These are phyloP conservation scores for Thymallus thymallus DNA, from an alignment of 2,113 vertebrate species.

Conservation along the genomic window DNA sequence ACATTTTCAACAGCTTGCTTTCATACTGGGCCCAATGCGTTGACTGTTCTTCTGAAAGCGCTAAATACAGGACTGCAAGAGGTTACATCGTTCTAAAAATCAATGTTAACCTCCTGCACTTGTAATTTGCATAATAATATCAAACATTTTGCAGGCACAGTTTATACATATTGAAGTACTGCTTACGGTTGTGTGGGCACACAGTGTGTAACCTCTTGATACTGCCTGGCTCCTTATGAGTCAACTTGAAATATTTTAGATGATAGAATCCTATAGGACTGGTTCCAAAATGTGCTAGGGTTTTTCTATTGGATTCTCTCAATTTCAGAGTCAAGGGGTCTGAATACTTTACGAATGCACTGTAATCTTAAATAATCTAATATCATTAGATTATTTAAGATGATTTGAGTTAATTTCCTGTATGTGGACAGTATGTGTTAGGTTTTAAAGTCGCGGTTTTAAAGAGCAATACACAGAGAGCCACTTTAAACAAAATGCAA, in stretches of 20 bases:
- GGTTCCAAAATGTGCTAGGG: no score
- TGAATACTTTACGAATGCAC: no score
- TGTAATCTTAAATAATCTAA: no score
- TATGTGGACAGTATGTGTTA: no score
- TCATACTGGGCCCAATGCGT: background rate
- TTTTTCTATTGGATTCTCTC: no score
- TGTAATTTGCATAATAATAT: conserved; percentile 38
- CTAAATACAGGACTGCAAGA: conserved; percentile 3
- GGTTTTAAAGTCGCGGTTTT: no score
- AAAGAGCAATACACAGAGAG: no score
- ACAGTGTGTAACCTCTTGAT: conserved; percentile 6
- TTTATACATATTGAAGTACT: conserved; percentile 34
- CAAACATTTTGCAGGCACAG: conserved; percentile 18
- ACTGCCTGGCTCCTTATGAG: background rate
- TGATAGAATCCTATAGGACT: background rate
- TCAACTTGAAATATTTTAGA: conserved; percentile 1
- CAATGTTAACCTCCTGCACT: conserved; percentile 16
- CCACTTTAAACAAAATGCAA: no score
- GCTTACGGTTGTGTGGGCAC: conserved; percentile 28
- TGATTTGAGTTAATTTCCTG: no score
- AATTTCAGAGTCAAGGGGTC: no score
- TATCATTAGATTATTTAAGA: no score
- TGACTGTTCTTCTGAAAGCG: conserved; percentile 2
- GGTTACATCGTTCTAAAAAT: conserved; percentile 17
- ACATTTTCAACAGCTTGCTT: background rate